phyloP scores from a whole-genome alignment of 2,888 invertebrate genomes.

The Spisula subtruncata region DNA sequence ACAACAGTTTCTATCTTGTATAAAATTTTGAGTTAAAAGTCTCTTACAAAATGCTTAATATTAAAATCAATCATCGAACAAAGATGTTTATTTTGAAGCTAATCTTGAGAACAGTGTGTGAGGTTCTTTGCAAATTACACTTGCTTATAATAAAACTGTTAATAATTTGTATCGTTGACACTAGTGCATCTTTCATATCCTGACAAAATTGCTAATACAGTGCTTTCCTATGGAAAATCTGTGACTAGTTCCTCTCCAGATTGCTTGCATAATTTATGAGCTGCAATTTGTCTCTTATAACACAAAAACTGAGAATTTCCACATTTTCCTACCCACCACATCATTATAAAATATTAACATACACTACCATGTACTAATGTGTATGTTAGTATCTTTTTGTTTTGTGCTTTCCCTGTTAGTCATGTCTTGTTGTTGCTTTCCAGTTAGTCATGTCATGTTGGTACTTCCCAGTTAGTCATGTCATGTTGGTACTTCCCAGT shows the following conservation, averaged over 20 bases:
- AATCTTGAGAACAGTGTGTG: background rate
- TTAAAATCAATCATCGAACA: slow-evolving; percentile 6
- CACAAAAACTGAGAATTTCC: background rate
- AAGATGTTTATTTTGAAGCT: background rate
- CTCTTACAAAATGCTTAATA: background rate
- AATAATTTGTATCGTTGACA: slow-evolving; percentile 20
- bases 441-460: too few species aligned
- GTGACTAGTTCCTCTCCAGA: background rate
- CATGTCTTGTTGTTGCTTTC: too few species aligned
- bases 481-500: too few species aligned
- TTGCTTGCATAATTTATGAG: slow-evolving; percentile 25
- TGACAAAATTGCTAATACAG: slow-evolving; percentile 17
- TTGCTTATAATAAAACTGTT: background rate
- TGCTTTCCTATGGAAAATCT: slow-evolving; percentile 2
- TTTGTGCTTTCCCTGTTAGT: too few species aligned
- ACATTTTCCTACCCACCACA: slow-evolving; percentile 8
- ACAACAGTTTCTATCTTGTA: too few species aligned
- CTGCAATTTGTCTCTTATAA: slow-evolving; percentile 18
- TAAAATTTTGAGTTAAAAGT: background rate
- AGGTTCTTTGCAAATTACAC: background rate
- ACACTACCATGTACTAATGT: too few species aligned
- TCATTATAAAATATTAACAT: background rate
- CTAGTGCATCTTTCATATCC: slow-evolving; percentile 19
- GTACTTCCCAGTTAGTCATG: too few species aligned
- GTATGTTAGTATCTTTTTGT: too few species aligned